phyloP scores from a whole-genome alignment of 2,888 invertebrate genomes.

The Leptinotarsa rubiginosa region DNA sequence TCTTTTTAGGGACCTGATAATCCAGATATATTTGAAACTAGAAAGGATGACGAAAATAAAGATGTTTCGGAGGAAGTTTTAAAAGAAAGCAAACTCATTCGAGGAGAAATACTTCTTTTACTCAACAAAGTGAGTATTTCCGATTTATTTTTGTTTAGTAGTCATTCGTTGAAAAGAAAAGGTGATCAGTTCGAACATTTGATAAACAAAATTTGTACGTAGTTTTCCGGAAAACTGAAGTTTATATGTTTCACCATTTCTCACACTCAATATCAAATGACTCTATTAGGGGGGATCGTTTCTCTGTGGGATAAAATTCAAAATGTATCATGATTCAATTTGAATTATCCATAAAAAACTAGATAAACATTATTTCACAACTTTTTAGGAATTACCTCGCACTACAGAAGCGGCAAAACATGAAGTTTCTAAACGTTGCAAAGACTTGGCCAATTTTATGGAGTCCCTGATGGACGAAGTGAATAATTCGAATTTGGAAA shows the following conservation, averaged over 20 bases:
- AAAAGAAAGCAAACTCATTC: constrained; percentile 71
- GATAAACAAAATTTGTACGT: background rate
- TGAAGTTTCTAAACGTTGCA: constrained; percentile 77
- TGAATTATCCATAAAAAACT: no score
- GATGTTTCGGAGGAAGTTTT: constrained; percentile 73
- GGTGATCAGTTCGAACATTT: background rate
- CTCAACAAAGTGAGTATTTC: constrained; percentile 71
- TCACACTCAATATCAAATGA: no score
- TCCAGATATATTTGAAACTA: constrained; percentile 78
- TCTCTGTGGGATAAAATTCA: no score
- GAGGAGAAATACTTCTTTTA: constrained; percentile 76
- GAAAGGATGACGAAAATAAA: constrained; percentile 60
- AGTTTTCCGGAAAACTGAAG: no score
- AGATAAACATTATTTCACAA: constrained; percentile 1
- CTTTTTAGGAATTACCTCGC: constrained; percentile 58
- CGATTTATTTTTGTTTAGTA: no score
- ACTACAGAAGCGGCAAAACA: constrained; percentile 71
- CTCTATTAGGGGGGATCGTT: no score
- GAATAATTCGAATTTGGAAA: constrained; percentile 71
- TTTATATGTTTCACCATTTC: no score
- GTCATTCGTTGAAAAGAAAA: no score
- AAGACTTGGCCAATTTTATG: constrained; percentile 80
- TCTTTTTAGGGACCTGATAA: constrained; percentile 78
- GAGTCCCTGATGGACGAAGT: constrained; percentile 79
- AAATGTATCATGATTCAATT: no score